Evolutionary conservation across 2,888 invertebrate genomes (phyloP), one percentile per base, ranked within the genome.

Genomic region (Rotaria magnacalcarata): DNA sequence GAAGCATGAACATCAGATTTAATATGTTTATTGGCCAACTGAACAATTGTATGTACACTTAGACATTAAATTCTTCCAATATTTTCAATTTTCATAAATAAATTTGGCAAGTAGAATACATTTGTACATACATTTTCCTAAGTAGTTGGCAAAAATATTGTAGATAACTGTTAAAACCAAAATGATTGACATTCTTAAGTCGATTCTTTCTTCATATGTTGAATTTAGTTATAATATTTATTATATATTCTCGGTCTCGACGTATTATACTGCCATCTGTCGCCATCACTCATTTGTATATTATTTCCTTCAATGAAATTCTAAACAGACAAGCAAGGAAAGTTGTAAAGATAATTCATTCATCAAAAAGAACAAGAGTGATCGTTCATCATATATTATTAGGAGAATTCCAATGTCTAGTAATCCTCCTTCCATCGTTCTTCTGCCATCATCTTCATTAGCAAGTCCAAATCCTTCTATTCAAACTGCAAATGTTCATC

Each of bases 361-460:
- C 5, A 67, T 16, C 19, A 19, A 41, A 27, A 41, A 27, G 34
- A 67, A 67, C 4, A 67, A 19, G 34, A 67, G 3, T 5, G 16
- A 67, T 27, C 5, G 67, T 67, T 19, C 16, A 67, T 34, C 34
- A 67, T 67, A 27, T 67, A 27, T 67, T 34, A 4, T 67, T 34
- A 67, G 27, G 0, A 34, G 14, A 27, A 27, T 41, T 67, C 14
- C 19, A 41, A 67, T 67, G 67, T 34, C 67, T 67, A 34, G 67
- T 67, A 67, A 67, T 67, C 67, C 67, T 14, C 67, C 67, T 24
- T 67, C 67, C 34, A 67, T 67, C 14, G 67, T 67, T 67, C 27
- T 67, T 34, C 67, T 67, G 34, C 67, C 27, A 27, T 19, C 67
- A 34, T 67, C 67, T 16, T 67, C 34, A 34, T 16, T 34, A 6